These are phyloP conservation scores for Brienomyrus brachyistius DNA, from an alignment of 2,113 vertebrate species.

Conservation along the genomic window DNA sequence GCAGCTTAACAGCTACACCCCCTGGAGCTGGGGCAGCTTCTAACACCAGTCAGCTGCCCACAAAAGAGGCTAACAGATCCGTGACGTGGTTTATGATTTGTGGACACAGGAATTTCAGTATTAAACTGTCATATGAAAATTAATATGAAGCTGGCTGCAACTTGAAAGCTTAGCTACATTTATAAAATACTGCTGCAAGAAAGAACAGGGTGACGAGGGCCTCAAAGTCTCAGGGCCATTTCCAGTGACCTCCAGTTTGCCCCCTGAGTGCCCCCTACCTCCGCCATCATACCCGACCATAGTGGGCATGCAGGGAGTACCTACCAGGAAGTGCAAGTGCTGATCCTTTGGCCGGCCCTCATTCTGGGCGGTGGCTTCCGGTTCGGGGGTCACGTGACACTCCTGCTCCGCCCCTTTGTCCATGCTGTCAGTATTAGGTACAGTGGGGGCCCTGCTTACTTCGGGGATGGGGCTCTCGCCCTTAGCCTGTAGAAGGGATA, in stretches of 20 bases:
- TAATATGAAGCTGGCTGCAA: neutral
- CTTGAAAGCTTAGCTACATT: neutral
- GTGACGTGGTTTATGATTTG: neutral
- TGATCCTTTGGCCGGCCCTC: constrained; percentile 50
- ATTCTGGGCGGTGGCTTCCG: constrained; percentile 47
- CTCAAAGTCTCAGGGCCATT: neutral
- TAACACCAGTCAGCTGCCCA: neutral
- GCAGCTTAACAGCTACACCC: constrained; percentile 30
- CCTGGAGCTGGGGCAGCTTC: neutral
- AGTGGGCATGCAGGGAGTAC: neutral
- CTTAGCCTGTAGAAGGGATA: constrained; percentile 42
- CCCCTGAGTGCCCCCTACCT: neutral
- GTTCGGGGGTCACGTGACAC: constrained; percentile 46
- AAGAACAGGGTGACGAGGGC: neutral
- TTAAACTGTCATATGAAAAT: neutral
- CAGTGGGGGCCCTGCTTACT: constrained; percentile 56
- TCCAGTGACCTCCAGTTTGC: neutral
- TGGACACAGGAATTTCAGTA: neutral
- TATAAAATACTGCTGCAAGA: neutral
- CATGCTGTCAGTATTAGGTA: constrained; percentile 51
- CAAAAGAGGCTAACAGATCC: neutral
- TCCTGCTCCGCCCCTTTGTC: constrained; percentile 50
- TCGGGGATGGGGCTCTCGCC: constrained; percentile 49
- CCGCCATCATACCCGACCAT: neutral
- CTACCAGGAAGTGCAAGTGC: constrained; percentile 58